Conservation (phyloP, 1,140 invertebrate species). For the Rhopalosiphum padi region DNA sequence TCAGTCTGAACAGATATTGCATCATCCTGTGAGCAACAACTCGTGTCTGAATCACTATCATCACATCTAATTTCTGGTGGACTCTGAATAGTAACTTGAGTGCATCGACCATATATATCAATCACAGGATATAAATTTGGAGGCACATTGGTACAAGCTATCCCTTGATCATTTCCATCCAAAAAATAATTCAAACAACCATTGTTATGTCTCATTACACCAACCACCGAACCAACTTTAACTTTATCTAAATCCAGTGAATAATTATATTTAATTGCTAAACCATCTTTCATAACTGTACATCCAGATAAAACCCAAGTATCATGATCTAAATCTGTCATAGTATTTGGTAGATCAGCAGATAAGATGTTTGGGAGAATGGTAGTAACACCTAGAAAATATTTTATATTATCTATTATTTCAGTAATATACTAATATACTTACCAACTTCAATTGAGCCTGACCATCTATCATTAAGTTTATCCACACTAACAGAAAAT, state of each 20-base stretch:
- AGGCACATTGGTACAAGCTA: constrained; percentile 83
- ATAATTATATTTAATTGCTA: constrained; percentile 60
- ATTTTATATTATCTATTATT: not conserved
- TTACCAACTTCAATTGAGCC: constrained; percentile 85
- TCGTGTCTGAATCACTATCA: constrained; percentile 52
- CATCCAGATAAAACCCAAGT: constrained; percentile 87
- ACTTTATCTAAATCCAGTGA: constrained; percentile 61
- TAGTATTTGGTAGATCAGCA: constrained; percentile 81
- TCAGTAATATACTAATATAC: constrained; percentile 53
- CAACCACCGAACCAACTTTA: constrained; percentile 62
- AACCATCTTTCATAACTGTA: constrained; percentile 61
- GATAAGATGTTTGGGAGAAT: constrained; percentile 83
- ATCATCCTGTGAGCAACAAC: constrained; percentile 34
- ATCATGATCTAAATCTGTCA: constrained; percentile 90
- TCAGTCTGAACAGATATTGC: constrained; percentile 46
- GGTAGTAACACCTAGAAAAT: constrained; percentile 76
- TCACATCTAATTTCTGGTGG: constrained; percentile 41
- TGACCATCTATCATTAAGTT: constrained; percentile 90
- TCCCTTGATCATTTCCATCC: constrained; percentile 89
- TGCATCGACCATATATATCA: constrained; percentile 93
- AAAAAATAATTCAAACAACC: constrained; percentile 87
- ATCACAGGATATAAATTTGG: constrained; percentile 90
- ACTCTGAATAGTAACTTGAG: constrained; percentile 72
- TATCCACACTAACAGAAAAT: constrained; percentile 91
- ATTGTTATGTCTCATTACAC: constrained; percentile 86